Base-by-base conservation (phyloP, 2,888 invertebrate species). In the Pseudeuparius sepicola region DNA sequence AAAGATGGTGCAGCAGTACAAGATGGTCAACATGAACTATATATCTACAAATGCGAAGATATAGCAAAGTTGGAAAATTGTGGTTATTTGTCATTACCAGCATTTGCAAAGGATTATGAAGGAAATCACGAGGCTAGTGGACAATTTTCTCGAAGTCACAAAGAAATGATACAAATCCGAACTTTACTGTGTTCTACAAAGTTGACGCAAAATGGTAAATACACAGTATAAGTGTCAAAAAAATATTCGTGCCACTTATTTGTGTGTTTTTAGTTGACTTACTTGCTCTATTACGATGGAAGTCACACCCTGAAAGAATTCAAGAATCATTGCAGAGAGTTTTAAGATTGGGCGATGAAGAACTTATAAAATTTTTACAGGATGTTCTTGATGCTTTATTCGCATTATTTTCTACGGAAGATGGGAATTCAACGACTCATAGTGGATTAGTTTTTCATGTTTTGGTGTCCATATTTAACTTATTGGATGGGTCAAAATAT, bases 111-210 rank as follows among this genome's bases (percentile, higher is more conserved):
- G 42, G 79, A 80, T 54, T 67, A 69, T 1, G 70, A 68, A 44
- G 79, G 79, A 49, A 60, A 71, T 1, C 70, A 68, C 4, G 68
- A 59, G 63, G 57, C 61, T 17, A 62, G 59, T 41, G 61, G 68
- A 2, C 56, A 73, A 28, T 88, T 86, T 60, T 75, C 79, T 43
- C 70, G 83, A 49, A 88, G 87, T 45, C 75, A 82, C 42, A 87
- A 86, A 59, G 94, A 94, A 63, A 72, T 76, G 9, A 80, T 92
- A 39, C 74, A 75, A 24, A 74, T 94, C 6, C 77, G 75, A 51
- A 90, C 93, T 0, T 60, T 88, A 24, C 67, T 96, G 14, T 93
- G 92, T 60, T 94, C 94, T 13, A 94, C 94, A n/a, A 96, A 96
- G 61, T 67, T 94, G 5, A 94, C 96, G 0, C 94, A 94, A 63